These are phyloP conservation scores for Nothocercus julius DNA, from an alignment of 2,113 vertebrate species.

Conservation along the genomic window DNA sequence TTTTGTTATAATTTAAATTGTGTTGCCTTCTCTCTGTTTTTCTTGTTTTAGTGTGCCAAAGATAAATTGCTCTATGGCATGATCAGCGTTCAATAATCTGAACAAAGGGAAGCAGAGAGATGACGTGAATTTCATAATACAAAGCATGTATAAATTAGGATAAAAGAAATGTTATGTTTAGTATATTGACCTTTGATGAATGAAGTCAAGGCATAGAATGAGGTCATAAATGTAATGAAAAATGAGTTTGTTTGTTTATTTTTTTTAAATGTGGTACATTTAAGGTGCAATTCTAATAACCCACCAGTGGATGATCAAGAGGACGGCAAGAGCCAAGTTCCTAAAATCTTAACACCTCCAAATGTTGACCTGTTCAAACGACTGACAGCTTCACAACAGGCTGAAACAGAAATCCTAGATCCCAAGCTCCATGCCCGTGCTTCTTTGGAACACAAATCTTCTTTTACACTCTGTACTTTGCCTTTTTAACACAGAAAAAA, in stretches of 20 bases:
- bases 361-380: neutral
- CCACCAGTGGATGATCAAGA: neutral
- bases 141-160: neutral
- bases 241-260: neutral
- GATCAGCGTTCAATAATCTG: neutral
- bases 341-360: slow-evolving; percentile 5
- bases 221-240: neutral
- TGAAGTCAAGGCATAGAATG: neutral
- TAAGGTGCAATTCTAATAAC: neutral
- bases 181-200: neutral
- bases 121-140: neutral
- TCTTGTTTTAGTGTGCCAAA: accelerated
- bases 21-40: neutral
- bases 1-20: neutral
- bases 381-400: neutral
- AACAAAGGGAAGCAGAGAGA: neutral
- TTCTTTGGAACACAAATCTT: neutral
- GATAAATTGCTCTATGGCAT: accelerated
- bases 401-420: neutral
- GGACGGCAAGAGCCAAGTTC: neutral
- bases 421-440: neutral
- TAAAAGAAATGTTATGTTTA: neutral
- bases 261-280: neutral
- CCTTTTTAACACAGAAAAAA: neutral
- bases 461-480: neutral